Evolutionary conservation across 2,888 invertebrate species (phyloP).

Genomic region (Aradus depressus): DNA sequence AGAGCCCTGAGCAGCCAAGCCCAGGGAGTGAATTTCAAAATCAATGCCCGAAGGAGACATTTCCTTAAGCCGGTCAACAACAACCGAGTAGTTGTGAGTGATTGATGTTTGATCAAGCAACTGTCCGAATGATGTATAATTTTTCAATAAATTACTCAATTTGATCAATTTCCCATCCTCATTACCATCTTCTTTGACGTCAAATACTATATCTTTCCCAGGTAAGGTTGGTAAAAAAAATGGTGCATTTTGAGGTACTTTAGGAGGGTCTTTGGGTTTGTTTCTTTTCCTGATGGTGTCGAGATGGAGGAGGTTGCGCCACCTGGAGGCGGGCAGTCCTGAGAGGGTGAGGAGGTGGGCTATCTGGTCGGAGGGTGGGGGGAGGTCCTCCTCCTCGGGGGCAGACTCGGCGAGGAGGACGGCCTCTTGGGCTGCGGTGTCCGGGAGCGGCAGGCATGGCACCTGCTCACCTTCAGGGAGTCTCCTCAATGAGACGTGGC

Average conservation of each 20-base stretch:
- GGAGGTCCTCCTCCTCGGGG: conserved; percentile 39
- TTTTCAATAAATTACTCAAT: conserved; percentile 49
- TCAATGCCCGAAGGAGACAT: conserved; percentile 77
- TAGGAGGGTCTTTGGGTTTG: conserved; percentile 75
- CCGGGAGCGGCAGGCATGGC: conserved; percentile 43
- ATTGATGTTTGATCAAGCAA: conserved; percentile 44
- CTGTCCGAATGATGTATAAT: conserved; percentile 58
- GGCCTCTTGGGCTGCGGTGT: conserved; percentile 39
- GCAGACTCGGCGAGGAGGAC: conserved; percentile 29
- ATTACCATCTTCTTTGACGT: conserved; percentile 43
- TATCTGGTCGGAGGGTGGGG: conserved; percentile 65
- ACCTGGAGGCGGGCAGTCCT: conserved; percentile 70
- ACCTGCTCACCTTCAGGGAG: conserved; percentile 39
- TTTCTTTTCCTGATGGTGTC: conserved; percentile 79
- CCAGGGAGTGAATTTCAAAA: conserved; percentile 70
- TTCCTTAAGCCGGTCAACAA: conserved; percentile 52
- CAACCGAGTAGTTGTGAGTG: conserved; percentile 43
- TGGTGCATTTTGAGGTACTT: conserved; percentile 77
- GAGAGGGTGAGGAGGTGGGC: conserved; percentile 74
- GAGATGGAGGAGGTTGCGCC: conserved; percentile 80
- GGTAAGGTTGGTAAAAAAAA: conserved; percentile 91
- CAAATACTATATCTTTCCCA: conserved; percentile 65
- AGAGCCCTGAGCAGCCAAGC: conserved; percentile 62
- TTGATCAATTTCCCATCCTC: conserved; percentile 32
- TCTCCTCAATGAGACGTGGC: conserved; percentile 66